These are phyloP conservation scores for Hormiphora californensis DNA, from an alignment of 37 sponge, comb jelly and placozoan genomes.

Conservation along the genomic window DNA sequence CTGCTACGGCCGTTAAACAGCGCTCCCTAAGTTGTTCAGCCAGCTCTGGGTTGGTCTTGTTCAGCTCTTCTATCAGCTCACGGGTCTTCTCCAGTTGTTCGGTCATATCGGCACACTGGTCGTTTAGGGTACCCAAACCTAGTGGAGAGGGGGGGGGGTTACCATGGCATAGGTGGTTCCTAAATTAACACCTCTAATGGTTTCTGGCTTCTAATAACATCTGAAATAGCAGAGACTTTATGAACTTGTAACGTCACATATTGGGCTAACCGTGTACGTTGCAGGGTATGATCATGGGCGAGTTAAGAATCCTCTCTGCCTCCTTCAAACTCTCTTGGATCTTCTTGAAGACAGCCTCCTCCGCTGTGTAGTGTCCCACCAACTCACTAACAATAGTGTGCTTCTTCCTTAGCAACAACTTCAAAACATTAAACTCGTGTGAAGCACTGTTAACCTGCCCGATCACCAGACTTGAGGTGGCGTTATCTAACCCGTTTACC, in stretches of 20 bases:
- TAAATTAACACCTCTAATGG: too few species aligned
- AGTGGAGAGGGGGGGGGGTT: too few species aligned
- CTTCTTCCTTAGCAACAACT: not conserved
- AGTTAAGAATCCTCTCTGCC: not conserved
- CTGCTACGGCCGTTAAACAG: not conserved
- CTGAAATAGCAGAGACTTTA: too few species aligned
- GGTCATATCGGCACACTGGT: not conserved
- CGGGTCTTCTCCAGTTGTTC: not conserved
- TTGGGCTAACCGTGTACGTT: not conserved
- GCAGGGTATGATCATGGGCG: constrained; percentile 44
- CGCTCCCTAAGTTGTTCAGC: not conserved
- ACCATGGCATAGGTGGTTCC: too few species aligned
- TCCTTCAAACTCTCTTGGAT: not conserved
- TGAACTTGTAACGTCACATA: not conserved
- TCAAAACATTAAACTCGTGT: not conserved
- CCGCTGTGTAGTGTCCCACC: not conserved
- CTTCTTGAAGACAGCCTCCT: not conserved
- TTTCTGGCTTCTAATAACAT: too few species aligned
- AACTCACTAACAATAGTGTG: not conserved
- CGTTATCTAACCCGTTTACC: not conserved
- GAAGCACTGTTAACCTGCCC: not conserved
- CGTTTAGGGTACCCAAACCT: not conserved
- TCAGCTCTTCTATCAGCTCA: not conserved
- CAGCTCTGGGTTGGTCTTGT: not conserved
- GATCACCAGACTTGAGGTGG: not conserved